Evolutionary conservation across 2,888 invertebrate genomes (phyloP), one percentile per base, ranked within the genome.

Genomic region (Spilarctia lutea): DNA sequence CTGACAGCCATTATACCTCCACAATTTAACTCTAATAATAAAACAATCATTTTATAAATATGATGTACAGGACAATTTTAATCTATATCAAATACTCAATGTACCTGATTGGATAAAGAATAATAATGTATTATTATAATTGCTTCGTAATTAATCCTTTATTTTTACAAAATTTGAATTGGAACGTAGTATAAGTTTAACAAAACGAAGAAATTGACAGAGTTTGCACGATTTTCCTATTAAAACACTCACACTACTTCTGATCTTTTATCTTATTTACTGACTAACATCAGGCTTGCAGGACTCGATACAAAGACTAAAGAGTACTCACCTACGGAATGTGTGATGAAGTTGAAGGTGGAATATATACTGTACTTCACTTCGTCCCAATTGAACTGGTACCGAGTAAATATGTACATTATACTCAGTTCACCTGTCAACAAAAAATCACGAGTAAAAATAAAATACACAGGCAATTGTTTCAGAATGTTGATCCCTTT

Each of bases 361-460:
- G 94, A 91, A 82, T 91, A 96, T 33, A 96, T 91, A 81, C 96
- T 95, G 86, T 93, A 96, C 79, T 95, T 93, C 35, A 96, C 92
- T 84, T 96, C 96, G 79, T 96, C 94, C 96, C 96, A 96, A 82
- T 96, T 96, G 86, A 96, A 96, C 8, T 91, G 92, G 80, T 95
- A 95, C 3, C 96, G 91, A 30, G 94, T 88, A 78, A 95, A 96
- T 74, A 96, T 93, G 79, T 96, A 96, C 90, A 93, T 91, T 11
- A 96, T 87, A 76, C 92, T 93, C 42, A 95, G 80, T 83, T 96
- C 96, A 79, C 96, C 96, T 95, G 89, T 35, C 3, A 71, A 67
- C 48, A 71, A 73, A 71, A 20, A 66, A 65, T 2, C 16, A 63
- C 18, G 3, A 39, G 66, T 33, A 2, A 30, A 42, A 4, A 70